Evolutionary conservation across 2,797 vertebrate species (phyloP), one percentile per base, ranked within the genome.

Genomic region (Cirrhinus molitorella): DNA sequence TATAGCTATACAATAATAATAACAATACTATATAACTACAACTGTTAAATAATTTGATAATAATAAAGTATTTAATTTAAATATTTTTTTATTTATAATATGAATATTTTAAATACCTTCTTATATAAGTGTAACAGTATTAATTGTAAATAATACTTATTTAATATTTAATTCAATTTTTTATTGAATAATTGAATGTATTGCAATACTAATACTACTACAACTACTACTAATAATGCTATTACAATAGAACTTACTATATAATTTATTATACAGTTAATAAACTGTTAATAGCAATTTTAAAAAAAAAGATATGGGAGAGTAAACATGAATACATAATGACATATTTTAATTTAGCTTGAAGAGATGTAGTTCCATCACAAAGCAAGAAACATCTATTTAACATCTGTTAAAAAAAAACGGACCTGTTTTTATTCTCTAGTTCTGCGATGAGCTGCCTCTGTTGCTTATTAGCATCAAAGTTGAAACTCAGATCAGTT

Each of bases 401-500:
- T 12, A 47, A 40, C 28, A 43, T 19, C 14, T 12, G n/a, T 25
- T 8, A 9, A 47, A 40, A n/a, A 43, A 49, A 78, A 53, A 19
- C 14, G 2, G 84, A 99, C 98, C 98, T 97, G 93, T 99, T 99
- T 92, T 99, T 99, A 92, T 96, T 99, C 89, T 99, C 98, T 92
- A 99, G 94, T 93, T 99, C 98, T 1, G 97, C 97, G 13, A 99
- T 99, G 91, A 99, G 96, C 90, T 99, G 98, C 34, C 97, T 93
- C 86, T 99, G 98, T 12, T 99, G 98, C 85, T 97, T 98, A 86
- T 99, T 99, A 90, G 97, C 97, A 85, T 99, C 98, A 0, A 98
- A 97, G 94, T 94, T 97, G 91, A 99, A 99, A 45, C 92, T 93
- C 93, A 97, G 90, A 86, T 99, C 97, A 17, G 96, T 89, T 0